A percentile compares a stretch with the other conserved stretches of the same genome.
phyloP scores from a whole-genome alignment of 1,140 invertebrate species.

The Trichonephila clavata region DNA sequence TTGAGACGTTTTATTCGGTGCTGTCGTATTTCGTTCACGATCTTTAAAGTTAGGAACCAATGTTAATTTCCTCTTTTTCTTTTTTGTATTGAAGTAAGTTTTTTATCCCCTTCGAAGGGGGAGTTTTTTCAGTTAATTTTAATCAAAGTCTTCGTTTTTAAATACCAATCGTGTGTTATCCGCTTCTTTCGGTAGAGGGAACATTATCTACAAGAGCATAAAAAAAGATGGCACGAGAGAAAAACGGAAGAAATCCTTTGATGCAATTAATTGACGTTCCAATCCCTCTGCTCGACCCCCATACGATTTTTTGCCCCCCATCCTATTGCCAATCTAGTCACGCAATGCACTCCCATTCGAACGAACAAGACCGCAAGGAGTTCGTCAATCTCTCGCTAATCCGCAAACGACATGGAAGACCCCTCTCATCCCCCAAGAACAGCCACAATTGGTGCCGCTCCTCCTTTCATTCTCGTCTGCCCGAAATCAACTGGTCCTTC shows the following conservation, averaged over 20 bases:
- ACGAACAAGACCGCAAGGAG: slow-evolving; percentile 37
- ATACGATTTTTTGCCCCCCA: background rate
- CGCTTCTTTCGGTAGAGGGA: background rate
- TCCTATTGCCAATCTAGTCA: background rate
- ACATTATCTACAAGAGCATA: background rate
- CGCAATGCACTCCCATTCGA: slow-evolving; percentile 11
- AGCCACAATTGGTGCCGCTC: background rate
- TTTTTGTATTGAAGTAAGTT: no score
- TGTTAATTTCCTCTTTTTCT: no score
- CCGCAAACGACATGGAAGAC: slow-evolving; percentile 11
- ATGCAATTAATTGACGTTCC: slow-evolving; percentile 3
- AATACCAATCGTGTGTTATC: background rate
- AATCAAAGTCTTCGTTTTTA: background rate
- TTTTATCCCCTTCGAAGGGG: background rate
- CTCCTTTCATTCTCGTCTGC: background rate
- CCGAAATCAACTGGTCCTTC: slow-evolving; percentile 31
- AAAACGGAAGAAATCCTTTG: background rate
- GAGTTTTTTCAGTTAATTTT: background rate
- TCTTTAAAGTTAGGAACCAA: no score
- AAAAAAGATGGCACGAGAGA: background rate
- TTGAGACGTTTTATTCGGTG: no score
- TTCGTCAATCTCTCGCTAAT: slow-evolving; percentile 27
- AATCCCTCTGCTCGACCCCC: background rate
- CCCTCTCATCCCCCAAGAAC: background rate
- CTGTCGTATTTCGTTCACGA: no score